Evolutionary conservation across 2,113 vertebrate genomes (phyloP).

Genomic region (Alosa alosa): DNA sequence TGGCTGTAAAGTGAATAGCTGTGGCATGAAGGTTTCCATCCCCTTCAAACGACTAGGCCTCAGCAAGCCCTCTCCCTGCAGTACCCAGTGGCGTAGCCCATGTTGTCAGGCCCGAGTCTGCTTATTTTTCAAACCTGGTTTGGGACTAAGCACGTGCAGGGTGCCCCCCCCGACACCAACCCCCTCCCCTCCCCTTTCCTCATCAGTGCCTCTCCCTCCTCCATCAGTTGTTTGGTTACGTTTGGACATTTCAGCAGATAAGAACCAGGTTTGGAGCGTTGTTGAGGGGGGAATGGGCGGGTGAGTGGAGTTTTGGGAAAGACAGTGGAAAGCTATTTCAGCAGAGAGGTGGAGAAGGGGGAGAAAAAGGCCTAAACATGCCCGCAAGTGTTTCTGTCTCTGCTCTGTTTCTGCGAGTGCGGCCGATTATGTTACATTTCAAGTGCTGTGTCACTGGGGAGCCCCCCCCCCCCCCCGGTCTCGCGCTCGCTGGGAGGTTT

Average conservation of each 20-base stretch:
- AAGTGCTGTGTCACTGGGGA: conserved; percentile 73
- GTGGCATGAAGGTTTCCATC: neutral
- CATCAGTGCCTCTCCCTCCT: neutral
- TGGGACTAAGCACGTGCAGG: conserved; percentile 73
- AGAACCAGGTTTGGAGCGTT: conserved; percentile 72
- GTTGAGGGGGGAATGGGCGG: neutral
- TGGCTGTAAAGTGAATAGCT: conserved; percentile 17
- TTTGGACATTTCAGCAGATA: conserved; percentile 73
- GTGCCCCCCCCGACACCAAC: conserved; percentile 50
- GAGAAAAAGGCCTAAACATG: conserved; percentile 67
- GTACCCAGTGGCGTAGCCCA: conserved; percentile 49
- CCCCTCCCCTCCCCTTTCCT: neutral
- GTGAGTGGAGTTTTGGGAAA: neutral
- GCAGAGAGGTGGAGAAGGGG: neutral
- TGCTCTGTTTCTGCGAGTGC: conserved; percentile 74
- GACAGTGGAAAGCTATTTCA: conserved; percentile 2
- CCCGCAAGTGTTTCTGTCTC: conserved; percentile 70
- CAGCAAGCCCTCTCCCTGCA: neutral
- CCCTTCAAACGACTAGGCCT: neutral
- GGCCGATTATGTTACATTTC: conserved; percentile 73
- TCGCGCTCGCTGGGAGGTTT: conserved; percentile 64
- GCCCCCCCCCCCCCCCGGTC: conserved; percentile 62
- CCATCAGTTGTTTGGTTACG: conserved; percentile 72
- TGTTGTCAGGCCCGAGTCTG: conserved; percentile 68
- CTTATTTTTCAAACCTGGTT: conserved; percentile 81